A percentile compares a stretch with the other conserved stretches of the same genome.
phyloP scores from a whole-genome alignment of 2,113 vertebrate genomes.

The Hucho hucho region DNA sequence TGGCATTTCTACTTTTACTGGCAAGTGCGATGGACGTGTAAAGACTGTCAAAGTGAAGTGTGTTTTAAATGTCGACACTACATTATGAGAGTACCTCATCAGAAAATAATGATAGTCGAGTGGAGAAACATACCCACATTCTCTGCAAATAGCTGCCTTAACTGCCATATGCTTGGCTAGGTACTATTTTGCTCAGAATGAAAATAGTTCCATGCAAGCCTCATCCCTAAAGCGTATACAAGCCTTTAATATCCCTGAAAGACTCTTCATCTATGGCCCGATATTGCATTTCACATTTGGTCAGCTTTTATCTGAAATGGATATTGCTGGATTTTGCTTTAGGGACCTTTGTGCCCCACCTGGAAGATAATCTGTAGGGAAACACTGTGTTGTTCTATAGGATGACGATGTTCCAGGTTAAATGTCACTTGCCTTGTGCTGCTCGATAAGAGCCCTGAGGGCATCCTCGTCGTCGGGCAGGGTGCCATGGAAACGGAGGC shows the following conservation, averaged over 20 bases:
- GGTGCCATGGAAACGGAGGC: slow-evolving; percentile 90
- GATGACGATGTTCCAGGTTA: neutral
- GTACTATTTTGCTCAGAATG: neutral
- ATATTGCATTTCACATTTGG: too few relatives aligned
- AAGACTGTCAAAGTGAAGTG: slow-evolving; percentile 12
- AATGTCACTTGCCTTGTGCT: slow-evolving; percentile 82
- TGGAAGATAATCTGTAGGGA: too few relatives aligned
- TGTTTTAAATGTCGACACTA: slow-evolving; percentile 19
- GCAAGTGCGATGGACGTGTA: slow-evolving; percentile 23
- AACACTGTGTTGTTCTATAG: neutral
- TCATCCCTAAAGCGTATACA: neutral
- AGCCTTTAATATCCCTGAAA: too few relatives aligned
- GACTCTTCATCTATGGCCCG: too few relatives aligned
- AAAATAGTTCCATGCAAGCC: neutral
- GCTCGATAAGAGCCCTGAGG: slow-evolving; percentile 84
- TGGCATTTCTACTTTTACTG: slow-evolving; percentile 25
- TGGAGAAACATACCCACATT: slow-evolving; percentile 5
- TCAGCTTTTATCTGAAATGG: too few relatives aligned
- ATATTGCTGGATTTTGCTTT: too few relatives aligned
- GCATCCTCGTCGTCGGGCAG: slow-evolving; percentile 96
- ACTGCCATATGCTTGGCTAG: neutral
- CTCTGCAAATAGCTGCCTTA: neutral
- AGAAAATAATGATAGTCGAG: slow-evolving; percentile 25
- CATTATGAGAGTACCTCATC: slow-evolving; percentile 25
- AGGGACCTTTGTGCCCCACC: too few relatives aligned